Evolutionary conservation across 2,888 invertebrate species (phyloP), one percentile per base, ranked within the genome.

Genomic region (Proisotoma minuta): DNA sequence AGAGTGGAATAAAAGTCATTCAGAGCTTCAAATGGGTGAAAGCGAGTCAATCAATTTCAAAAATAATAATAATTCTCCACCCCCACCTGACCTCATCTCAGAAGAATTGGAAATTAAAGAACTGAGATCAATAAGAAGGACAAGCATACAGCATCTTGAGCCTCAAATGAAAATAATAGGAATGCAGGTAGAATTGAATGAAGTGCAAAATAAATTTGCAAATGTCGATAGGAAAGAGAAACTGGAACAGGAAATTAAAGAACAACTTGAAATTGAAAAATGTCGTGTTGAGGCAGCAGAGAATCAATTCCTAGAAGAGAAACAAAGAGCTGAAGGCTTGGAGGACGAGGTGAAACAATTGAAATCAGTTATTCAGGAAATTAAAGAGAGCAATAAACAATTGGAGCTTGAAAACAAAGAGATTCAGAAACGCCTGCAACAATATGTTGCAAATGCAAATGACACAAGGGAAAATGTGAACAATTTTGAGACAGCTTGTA

Each of bases 201-300:
- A n/a, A n/a, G n/a, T n/a, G n/a, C n/a, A 64, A 64, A 60, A 59
- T 40, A n/a, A n/a, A n/a, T n/a, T 24, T 62, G n/a, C 62, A n/a
- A 62, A 29, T n/a, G n/a, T n/a, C n/a, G n/a, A n/a, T 64, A 60
- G 18, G 60, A 64, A 29, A 56, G 65, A n/a, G 62, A 65, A 49
- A 52, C 52, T 27, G 27, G 58, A 20, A 62, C 62, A 62, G 62
- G 59, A 20, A 62, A 62, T 24, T n/a, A 59, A 49, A 28, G 59
- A 62, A 10, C 59, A 65, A 50, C 4, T 39, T 2, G 54, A 57
- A 15, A 48, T 34, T n/a, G 27, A 62, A 18, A 62, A 51, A 22
- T 24, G 15, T 27, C 51, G 59, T 39, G 12, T 56, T 15, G 60
- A 65, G 39, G 62, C 53, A 18, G 50, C 29, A 10, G 62, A 62